Conservation (phyloP, 1,140 invertebrate species). For the Agraylea sexmaculata region DNA sequence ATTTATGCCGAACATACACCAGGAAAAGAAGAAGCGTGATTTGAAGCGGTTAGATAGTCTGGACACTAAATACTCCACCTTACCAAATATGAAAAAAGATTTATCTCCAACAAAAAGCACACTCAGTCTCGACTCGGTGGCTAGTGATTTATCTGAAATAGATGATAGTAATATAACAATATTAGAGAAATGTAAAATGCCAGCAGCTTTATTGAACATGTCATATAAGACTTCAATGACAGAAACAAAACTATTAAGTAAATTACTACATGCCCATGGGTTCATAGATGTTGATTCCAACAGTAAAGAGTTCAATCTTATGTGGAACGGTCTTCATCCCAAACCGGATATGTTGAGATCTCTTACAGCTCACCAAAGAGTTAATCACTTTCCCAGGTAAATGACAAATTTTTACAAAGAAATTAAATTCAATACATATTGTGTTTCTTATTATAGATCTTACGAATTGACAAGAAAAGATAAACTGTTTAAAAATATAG, state of each 20-base stretch:
- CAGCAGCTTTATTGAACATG: slow-evolving; percentile 60
- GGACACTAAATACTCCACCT: slow-evolving; percentile 4
- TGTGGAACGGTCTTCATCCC: slow-evolving; percentile 86
- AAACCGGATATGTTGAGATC: slow-evolving; percentile 76
- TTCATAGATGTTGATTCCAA: slow-evolving; percentile 50
- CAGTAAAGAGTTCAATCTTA: slow-evolving; percentile 68
- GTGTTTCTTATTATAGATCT: slow-evolving; percentile 42
- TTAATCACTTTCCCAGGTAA: slow-evolving; percentile 89
- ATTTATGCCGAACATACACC: neutral
- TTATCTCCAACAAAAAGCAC: slow-evolving; percentile 1
- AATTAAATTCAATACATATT: neutral
- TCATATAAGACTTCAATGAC: slow-evolving; percentile 71
- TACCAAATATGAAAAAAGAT: slow-evolving; percentile 12
- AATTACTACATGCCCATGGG: slow-evolving; percentile 62
- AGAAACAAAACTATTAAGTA: slow-evolving; percentile 63
- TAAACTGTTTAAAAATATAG: slow-evolving; percentile 88
- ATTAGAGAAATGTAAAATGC: slow-evolving; percentile 41
- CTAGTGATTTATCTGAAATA: slow-evolving; percentile 8
- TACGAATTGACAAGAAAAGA: slow-evolving; percentile 91
- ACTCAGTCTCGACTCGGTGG: slow-evolving; percentile 8
- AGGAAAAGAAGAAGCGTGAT: slow-evolving; percentile 7
- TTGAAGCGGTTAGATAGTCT: slow-evolving; percentile 6
- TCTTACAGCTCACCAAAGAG: slow-evolving; percentile 72
- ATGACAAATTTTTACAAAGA: slow-evolving; percentile 4
- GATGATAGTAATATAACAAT: slow-evolving; percentile 25